Evolutionary conservation across 1,140 invertebrate genomes (phyloP).

Genomic region (Helicorthomorpha holstii): DNA sequence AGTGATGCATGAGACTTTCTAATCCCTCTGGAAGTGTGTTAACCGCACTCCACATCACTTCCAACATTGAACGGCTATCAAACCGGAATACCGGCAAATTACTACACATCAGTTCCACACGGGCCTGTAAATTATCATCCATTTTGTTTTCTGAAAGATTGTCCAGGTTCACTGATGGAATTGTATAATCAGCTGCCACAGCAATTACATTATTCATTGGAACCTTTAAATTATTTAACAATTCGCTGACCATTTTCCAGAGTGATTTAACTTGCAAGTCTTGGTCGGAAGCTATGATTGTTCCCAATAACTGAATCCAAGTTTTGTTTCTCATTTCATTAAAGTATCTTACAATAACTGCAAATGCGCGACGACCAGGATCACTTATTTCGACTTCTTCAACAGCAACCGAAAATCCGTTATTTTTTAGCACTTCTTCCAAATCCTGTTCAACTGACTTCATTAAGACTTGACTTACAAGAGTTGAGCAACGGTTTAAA

Average conservation of each 20-base stretch:
- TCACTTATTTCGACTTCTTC: not conserved
- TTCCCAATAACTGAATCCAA: not conserved
- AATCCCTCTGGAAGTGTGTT: not conserved
- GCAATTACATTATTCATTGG: not conserved
- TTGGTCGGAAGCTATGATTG: not conserved
- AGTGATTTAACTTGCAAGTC: not conserved
- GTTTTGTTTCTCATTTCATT: not conserved
- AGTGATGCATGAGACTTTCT: not conserved
- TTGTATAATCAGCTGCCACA: not conserved
- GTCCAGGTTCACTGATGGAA: not conserved
- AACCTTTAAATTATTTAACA: not conserved
- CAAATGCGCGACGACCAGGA: not conserved
- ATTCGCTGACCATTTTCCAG: not conserved
- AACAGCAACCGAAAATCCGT: not conserved
- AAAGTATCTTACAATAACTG: not conserved
- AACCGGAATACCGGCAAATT: not conserved
- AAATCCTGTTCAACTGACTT: not conserved
- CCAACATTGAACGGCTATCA: not conserved
- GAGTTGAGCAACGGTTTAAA: not conserved
- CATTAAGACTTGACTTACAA: not conserved
- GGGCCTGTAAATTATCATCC: not conserved
- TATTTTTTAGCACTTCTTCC: not conserved
- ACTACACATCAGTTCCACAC: not conserved
- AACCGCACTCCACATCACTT: not conserved
- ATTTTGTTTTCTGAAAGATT: no score